Base-by-base conservation (phyloP, 37 sponge, comb jelly and placozoan species). In the Tethya wilhelma region DNA sequence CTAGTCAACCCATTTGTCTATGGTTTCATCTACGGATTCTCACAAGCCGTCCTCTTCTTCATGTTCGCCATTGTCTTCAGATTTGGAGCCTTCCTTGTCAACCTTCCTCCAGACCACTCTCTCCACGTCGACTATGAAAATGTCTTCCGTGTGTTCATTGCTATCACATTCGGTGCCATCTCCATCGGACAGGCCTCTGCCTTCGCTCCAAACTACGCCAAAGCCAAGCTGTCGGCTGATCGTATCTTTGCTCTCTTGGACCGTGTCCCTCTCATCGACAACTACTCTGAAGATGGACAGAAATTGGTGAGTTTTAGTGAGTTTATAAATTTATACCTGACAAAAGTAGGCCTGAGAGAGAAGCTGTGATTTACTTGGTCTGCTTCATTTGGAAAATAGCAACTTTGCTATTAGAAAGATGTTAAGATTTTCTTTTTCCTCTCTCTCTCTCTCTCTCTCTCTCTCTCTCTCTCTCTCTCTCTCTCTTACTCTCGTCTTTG, bases 41-140 rank as follows among this genome's bases (percentile, higher is more conserved):
- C 93, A 44, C 74, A 94, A 31, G 70, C 73, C 29, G 40, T 80
- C 56, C 31, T 94, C 37, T 88, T 57, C 59, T 0, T 88, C 12
- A 58, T 67, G 25, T 94, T 80, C 38, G 78, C 79, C 31, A n/a
- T 86, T 33, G 65, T 68, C 26, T 94, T 91, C 68, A 64, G 95
- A 29, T 94, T 90, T 76, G 95, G 92, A 4, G 92, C 92, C 40
- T 91, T 77, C 49, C 92, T 58, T 1, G 82, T 94, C 22, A 82
- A 70, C 1, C 83, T 22, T 0, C 66, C 62, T 7, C 1, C 46
- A 2, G 74, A 64, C 49, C 59, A 69, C 62, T 0, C 78, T 22
- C 25, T 75, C 8, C 40, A 80, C 53, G 56, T 2, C 0, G 9
- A 1, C 30, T 90, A 82, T 40, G 2, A 46, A 41, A 42, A 82